Conservation (phyloP, 2,113 vertebrate species). For the Lepus timidus region DNA sequence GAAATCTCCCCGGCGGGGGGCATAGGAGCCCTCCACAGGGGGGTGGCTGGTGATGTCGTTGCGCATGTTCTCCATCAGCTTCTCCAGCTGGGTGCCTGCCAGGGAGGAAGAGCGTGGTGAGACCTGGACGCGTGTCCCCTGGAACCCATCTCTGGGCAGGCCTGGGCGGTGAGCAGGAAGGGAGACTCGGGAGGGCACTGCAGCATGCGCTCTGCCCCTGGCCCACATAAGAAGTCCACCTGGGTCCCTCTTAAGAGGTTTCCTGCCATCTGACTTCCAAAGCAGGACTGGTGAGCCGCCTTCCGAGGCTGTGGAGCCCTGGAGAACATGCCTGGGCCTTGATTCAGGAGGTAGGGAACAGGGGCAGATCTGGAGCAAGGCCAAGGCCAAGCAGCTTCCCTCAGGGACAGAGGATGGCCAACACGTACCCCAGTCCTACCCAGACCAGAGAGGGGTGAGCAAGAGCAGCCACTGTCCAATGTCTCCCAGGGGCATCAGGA, state of each 20-base stretch:
- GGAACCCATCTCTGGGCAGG: background rate
- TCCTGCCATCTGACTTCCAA: background rate
- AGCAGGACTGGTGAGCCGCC: background rate
- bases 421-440: background rate
- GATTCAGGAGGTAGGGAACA: background rate
- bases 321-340: background rate
- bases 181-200: background rate
- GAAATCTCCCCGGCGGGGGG: slow-evolving; percentile 94
- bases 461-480: background rate
- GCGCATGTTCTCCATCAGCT: slow-evolving; percentile 98
- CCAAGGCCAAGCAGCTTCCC: background rate
- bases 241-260: background rate
- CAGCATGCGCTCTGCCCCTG: background rate
- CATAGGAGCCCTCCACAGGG: slow-evolving; percentile 94
- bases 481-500: background rate
- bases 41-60: slow-evolving; percentile 94
- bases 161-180: background rate
- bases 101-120: background rate
- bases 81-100: slow-evolving; percentile 95
- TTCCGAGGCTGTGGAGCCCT: too few relatives aligned
- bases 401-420: background rate
- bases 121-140: too few relatives aligned
- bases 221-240: background rate
- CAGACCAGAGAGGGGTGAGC: background rate
- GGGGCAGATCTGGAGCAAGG: background rate